These are phyloP conservation scores for Amblyopsis rosae DNA, from an alignment of 2,113 vertebrate genomes.

Conservation along the genomic window DNA sequence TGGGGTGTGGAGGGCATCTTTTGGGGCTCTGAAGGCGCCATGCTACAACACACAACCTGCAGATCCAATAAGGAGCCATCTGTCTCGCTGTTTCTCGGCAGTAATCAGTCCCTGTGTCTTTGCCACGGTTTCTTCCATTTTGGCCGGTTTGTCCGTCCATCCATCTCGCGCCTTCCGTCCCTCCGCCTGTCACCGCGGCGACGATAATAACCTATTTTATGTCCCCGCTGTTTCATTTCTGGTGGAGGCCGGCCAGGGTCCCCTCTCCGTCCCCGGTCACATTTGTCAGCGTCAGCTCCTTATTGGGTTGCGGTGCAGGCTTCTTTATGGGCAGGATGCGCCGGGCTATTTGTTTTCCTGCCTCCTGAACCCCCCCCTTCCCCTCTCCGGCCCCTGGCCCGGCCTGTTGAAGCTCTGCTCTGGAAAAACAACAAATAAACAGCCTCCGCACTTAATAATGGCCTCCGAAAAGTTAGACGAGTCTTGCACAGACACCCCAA, in stretches of 20 bases:
- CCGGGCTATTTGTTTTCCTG: conserved; percentile 80
- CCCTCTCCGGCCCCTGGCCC: conserved; percentile 73
- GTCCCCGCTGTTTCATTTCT: conserved; percentile 81
- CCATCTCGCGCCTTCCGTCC: conserved; percentile 71
- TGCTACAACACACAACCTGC: not conserved
- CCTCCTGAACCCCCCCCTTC: conserved; percentile 46
- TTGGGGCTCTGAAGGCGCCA: no score
- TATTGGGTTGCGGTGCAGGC: conserved; percentile 79
- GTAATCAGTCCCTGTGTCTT: conserved; percentile 60
- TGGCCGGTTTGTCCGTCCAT: conserved; percentile 68
- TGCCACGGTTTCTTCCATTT: conserved; percentile 44
- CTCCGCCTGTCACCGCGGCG: conserved; percentile 68
- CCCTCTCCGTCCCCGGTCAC: conserved; percentile 75
- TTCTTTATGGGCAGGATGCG: conserved; percentile 79
- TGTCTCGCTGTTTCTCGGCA: conserved; percentile 30
- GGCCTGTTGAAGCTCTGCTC: conserved; percentile 75
- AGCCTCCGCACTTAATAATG: conserved; percentile 70
- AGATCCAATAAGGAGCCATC: conserved; percentile 30
- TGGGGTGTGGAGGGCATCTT: no score
- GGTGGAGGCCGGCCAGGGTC: conserved; percentile 74
- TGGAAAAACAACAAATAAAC: conserved; percentile 62
- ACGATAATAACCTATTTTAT: conserved; percentile 81
- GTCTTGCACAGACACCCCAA: not conserved
- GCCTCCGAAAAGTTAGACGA: conserved; percentile 61
- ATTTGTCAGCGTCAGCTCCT: conserved; percentile 82